These are phyloP conservation scores for Drosophila quadrilineata DNA, from an alignment of 1,140 invertebrate genomes.

Conservation along the genomic window DNA sequence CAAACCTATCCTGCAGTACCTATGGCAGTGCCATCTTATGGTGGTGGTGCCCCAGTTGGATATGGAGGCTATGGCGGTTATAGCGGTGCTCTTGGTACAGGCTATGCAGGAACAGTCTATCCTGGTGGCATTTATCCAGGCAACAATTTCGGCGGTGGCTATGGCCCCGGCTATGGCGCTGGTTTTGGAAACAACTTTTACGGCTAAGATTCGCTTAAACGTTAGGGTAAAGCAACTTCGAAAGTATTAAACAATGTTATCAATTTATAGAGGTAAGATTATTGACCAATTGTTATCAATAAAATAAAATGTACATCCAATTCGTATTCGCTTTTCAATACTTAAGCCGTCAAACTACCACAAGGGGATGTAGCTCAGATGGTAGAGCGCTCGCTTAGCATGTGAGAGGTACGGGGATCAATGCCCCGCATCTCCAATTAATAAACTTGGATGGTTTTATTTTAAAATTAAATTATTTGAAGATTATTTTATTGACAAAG, in stretches of 20 bases:
- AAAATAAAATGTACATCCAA: no score
- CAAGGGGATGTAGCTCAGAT: constrained; percentile 84
- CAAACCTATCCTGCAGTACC: constrained; percentile 34
- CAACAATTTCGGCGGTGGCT: constrained; percentile 41
- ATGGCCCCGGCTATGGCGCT: constrained; percentile 30
- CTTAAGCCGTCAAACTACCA: background rate
- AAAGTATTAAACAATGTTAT: constrained; percentile 41
- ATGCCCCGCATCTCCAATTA: constrained; percentile 83
- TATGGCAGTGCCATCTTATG: constrained; percentile 17
- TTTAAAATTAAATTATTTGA: no score
- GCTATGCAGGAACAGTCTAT: constrained; percentile 31
- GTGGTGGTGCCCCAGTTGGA: constrained; percentile 15
- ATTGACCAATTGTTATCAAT: no score
- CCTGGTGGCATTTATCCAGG: constrained; percentile 19
- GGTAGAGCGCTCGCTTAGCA: constrained; percentile 93
- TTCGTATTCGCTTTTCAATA: background rate
- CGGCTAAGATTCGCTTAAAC: background rate
- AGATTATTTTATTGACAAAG: no score
- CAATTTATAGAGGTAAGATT: constrained; percentile 13
- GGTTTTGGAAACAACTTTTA: no score
- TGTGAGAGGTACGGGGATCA: constrained; percentile 92
- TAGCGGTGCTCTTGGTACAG: constrained; percentile 20
- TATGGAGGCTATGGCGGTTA: constrained; percentile 22
- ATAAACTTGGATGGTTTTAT: background rate
- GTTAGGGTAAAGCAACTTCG: background rate